Evolutionary conservation across 2,888 invertebrate genomes (phyloP).

Genomic region (Rotaria socialis): DNA sequence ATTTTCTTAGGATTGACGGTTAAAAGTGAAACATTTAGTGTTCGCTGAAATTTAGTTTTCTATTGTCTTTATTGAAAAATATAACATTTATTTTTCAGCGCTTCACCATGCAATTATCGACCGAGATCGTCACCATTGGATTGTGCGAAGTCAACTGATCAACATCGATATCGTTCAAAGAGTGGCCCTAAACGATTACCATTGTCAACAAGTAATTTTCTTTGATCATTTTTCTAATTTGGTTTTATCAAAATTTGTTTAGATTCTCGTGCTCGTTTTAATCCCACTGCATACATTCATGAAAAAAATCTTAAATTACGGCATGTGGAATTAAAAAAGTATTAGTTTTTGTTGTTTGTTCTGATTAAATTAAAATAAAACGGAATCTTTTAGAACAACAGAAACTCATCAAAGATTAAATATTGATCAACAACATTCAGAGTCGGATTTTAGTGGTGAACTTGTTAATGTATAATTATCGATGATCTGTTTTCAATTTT

Average conservation of each 20-base stretch:
- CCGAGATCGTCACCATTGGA: too few species aligned
- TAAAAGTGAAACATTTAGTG: too few species aligned
- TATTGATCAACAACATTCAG: not conserved
- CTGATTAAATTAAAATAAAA: not conserved
- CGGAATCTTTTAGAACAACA: not conserved
- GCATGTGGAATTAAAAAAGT: not conserved
- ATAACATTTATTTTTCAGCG: too few species aligned
- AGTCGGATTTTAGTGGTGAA: not conserved
- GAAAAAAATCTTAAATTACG: not conserved
- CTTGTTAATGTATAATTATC: not conserved
- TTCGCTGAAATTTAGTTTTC: too few species aligned
- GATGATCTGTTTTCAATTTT: too few species aligned
- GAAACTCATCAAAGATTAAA: not conserved
- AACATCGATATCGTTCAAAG: not conserved
- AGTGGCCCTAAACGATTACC: not conserved
- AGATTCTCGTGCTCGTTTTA: not conserved
- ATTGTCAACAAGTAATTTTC: not conserved
- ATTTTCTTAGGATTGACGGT: too few species aligned
- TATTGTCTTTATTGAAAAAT: too few species aligned
- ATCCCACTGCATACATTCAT: not conserved
- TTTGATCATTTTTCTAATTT: not conserved
- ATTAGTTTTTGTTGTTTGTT: too few species aligned
- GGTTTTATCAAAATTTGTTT: not conserved
- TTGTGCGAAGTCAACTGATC: too few species aligned
- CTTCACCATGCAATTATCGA: too few species aligned